phyloP scores from a whole-genome alignment of 2,113 vertebrate species.

The Hydrolagus affinis region DNA sequence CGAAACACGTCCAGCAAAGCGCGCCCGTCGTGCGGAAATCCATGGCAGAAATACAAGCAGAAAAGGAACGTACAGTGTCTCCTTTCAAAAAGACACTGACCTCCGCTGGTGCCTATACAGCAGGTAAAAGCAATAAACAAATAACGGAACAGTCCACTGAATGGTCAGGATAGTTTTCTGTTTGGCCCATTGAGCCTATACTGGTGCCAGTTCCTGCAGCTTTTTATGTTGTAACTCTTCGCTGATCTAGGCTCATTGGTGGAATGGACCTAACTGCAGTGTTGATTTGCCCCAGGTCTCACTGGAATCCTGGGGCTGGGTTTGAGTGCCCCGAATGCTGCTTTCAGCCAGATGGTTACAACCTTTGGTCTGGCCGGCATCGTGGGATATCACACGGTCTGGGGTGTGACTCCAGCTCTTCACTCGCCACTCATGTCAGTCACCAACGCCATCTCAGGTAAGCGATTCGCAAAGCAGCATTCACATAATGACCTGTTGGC shows the following conservation, averaged over 20 bases:
- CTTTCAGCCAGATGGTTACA: constrained; percentile 41
- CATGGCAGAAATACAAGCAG: constrained; percentile 47
- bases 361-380: constrained; percentile 41
- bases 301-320: constrained; percentile 40
- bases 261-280: background rate
- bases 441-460: constrained; percentile 42
- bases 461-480: background rate
- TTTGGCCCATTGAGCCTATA: background rate
- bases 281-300: constrained; percentile 36
- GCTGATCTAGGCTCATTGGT: background rate
- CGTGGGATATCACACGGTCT: constrained; percentile 34
- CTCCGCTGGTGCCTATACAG: constrained; percentile 50
- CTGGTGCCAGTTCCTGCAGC: background rate
- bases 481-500: background rate
- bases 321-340: constrained; percentile 38
- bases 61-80: constrained; percentile 47
- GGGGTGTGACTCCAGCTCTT: constrained; percentile 40
- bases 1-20: constrained; percentile 44
- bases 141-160: background rate
- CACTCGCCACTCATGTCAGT: constrained; percentile 40
- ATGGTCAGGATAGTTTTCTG: background rate
- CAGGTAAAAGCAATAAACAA: constrained; percentile 43
- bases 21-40: constrained; percentile 48
- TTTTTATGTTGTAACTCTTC: background rate
- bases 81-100: constrained; percentile 55